Evolutionary conservation across 2,797 vertebrate species (phyloP).

Genomic region (Florisuga fusca): DNA sequence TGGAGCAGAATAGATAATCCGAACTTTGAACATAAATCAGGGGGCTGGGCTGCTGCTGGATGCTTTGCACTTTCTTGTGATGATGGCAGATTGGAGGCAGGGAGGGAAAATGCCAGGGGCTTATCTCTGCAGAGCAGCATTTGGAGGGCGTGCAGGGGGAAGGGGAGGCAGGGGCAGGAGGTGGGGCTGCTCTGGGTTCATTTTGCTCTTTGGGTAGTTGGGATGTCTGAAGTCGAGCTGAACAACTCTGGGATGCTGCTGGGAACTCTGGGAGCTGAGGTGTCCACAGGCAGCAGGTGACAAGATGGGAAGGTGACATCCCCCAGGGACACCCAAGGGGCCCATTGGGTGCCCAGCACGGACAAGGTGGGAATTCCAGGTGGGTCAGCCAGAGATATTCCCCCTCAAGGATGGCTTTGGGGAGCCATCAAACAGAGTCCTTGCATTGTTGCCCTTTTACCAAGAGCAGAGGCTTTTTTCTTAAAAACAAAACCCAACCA

Average conservation of each 20-base stretch:
- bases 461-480: background rate
- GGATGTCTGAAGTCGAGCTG: conserved; percentile 23
- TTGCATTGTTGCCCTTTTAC: background rate
- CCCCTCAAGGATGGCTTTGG: background rate
- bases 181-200: background rate
- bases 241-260: background rate
- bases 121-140: conserved; percentile 93
- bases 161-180: background rate
- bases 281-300: rapidly evolving
- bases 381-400: background rate
- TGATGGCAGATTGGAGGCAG: conserved; percentile 86
- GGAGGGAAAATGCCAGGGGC: conserved; percentile 88
- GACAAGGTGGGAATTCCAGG: background rate
- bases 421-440: background rate
- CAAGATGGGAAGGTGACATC: background rate
- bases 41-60: conserved; percentile 83
- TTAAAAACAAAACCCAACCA: too few relatives aligned
- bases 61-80: conserved; percentile 92
- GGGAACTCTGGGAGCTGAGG: background rate
- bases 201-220: conserved; percentile 1
- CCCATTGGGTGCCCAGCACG: rapidly evolving
- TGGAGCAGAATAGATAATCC: conserved; percentile 92
- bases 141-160: conserved; percentile 41
- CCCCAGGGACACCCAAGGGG: too few relatives aligned
- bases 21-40: conserved; percentile 95